Evolutionary conservation across 1,140 invertebrate species (phyloP).

Genomic region (Drosophila tsacasi): DNA sequence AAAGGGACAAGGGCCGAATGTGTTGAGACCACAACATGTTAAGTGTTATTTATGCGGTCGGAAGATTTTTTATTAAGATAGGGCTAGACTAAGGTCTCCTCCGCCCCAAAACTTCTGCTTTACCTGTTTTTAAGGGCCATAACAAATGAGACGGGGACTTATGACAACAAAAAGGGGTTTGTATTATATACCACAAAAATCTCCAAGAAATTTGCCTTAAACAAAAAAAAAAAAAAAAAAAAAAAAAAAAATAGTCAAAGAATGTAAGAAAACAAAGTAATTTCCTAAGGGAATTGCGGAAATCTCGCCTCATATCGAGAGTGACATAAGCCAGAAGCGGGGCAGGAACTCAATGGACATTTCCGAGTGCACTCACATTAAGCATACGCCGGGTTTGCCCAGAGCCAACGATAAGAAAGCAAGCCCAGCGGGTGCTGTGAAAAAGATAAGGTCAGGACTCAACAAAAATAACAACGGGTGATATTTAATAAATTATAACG

Average conservation of each 20-base stretch:
- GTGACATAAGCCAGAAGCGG: conserved; percentile 17
- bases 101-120: conserved; percentile 1
- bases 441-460: conserved; percentile 34
- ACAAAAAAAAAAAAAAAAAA: neutral
- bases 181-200: neutral
- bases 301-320: conserved; percentile 18
- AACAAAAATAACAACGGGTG: conserved; percentile 47
- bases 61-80: conserved; percentile 80
- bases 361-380: conserved; percentile 42
- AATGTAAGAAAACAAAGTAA: conserved; percentile 11
- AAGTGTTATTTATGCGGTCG: conserved; percentile 74
- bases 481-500: conserved; percentile 41
- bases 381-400: conserved; percentile 25
- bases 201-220: conserved; percentile 16
- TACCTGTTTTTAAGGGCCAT: conserved; percentile 38
- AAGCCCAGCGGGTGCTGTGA: conserved; percentile 17
- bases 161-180: conserved; percentile 64
- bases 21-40: conserved; percentile 66
- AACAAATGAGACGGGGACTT: conserved; percentile 56
- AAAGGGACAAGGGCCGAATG: conserved; percentile 46
- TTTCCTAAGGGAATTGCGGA: conserved; percentile 29
- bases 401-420: conserved; percentile 30
- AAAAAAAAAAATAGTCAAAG: neutral
- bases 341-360: conserved; percentile 54
- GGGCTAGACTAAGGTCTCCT: conserved; percentile 49